Evolutionary conservation across 2,113 vertebrate species (phyloP).

Genomic region (Murina feae): DNA sequence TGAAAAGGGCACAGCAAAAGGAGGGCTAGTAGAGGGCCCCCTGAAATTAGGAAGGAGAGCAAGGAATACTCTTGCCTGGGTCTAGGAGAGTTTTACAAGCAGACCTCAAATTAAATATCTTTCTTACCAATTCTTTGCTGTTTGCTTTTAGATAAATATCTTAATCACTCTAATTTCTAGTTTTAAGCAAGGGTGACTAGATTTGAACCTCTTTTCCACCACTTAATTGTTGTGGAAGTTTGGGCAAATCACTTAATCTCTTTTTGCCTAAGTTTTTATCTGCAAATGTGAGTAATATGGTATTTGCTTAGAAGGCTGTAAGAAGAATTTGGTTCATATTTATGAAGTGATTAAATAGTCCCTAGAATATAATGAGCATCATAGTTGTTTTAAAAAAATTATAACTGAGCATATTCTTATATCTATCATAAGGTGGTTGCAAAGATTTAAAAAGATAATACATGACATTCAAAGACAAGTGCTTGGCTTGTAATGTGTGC

Average conservation of each 20-base stretch:
- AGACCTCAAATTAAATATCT: neutral
- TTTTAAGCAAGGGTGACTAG: neutral
- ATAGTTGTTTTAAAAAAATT: neutral
- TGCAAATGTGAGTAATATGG: neutral
- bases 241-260: neutral
- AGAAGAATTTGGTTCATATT: neutral
- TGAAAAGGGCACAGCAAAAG: neutral
- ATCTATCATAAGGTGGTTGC: neutral
- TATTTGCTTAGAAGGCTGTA: neutral
- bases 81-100: neutral
- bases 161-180: neutral
- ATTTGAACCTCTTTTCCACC: neutral
- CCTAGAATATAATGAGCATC: neutral
- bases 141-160: neutral
- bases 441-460: neutral
- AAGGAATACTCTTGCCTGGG: neutral
- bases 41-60: neutral
- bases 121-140: neutral
- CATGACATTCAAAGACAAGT: neutral
- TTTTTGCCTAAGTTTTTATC: neutral
- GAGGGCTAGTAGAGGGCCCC: fast-evolving
- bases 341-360: neutral
- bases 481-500: neutral
- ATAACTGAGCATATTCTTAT: neutral
- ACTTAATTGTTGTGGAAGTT: neutral